phyloP scores from a whole-genome alignment of 2,888 invertebrate species.

The Galeruca laticollis region DNA sequence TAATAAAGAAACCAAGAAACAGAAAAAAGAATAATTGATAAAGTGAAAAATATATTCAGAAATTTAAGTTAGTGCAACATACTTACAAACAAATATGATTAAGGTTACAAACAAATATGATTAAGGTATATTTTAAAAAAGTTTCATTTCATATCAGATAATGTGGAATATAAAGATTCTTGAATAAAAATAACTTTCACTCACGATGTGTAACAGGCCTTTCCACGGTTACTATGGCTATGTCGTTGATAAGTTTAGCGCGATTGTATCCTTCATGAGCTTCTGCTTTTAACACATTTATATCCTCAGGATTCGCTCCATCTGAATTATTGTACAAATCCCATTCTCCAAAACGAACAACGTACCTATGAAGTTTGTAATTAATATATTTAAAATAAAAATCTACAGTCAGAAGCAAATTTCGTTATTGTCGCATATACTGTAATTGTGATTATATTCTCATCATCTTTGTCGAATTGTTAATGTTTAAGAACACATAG shows the following conservation, averaged over 20 bases:
- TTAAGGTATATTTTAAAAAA: too few species aligned
- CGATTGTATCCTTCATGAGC: constrained; percentile 79
- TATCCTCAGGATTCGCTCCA: constrained; percentile 74
- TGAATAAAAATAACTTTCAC: constrained; percentile 50
- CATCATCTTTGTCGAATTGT: too few species aligned
- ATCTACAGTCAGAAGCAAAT: too few species aligned
- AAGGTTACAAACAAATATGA: too few species aligned
- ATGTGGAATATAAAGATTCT: background rate
- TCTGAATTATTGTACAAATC: constrained; percentile 75
- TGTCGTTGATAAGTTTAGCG: constrained; percentile 77
- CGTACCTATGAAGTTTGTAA: constrained; percentile 66
- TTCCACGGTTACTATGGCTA: constrained; percentile 79
- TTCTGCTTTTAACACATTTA: constrained; percentile 72
- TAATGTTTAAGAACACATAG: background rate
- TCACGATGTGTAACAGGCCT: constrained; percentile 50
- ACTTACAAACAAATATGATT: too few species aligned
- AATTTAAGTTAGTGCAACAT: too few species aligned
- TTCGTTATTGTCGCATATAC: too few species aligned
- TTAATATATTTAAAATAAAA: background rate
- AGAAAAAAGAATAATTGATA: too few species aligned
- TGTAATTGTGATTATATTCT: too few species aligned
- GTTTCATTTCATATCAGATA: too few species aligned
- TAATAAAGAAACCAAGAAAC: too few species aligned
- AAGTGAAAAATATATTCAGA: too few species aligned
- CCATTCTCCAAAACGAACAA: constrained; percentile 84